phyloP scores from a whole-genome alignment of 2,797 vertebrate genomes.

The Eospalax fontanierii region DNA sequence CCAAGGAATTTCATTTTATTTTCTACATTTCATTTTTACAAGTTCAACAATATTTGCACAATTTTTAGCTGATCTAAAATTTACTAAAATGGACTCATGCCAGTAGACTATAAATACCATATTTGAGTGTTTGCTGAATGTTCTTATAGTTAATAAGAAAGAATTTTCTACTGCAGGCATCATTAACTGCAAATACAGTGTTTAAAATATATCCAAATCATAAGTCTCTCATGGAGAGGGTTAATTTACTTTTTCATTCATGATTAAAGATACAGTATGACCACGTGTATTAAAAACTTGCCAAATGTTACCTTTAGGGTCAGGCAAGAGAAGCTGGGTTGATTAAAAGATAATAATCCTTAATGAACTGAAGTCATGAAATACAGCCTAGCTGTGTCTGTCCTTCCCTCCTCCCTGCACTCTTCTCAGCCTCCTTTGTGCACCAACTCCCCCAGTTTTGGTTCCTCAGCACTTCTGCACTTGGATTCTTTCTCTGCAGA shows the following conservation, averaged over 20 bases:
- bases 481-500: background rate
- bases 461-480: conserved; percentile 56
- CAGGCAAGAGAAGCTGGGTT: background rate
- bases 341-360: conserved; percentile 53
- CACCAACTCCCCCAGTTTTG: conserved; percentile 7
- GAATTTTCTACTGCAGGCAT: background rate
- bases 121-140: conserved; percentile 54
- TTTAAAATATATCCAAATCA: conserved; percentile 59
- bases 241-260: conserved; percentile 57
- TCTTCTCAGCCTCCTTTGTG: background rate
- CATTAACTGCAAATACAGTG: conserved; percentile 61
- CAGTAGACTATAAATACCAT: conserved; percentile 38
- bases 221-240: background rate
- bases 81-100: conserved; percentile 46
- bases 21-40: conserved; percentile 51
- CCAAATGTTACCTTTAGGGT: conserved; percentile 1
- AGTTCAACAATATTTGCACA: conserved; percentile 33
- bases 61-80: conserved; percentile 27
- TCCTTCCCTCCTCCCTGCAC: background rate
- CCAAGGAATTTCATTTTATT: conserved; percentile 25
- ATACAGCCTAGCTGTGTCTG: background rate
- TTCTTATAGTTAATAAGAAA: conserved; percentile 54
- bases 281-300: conserved; percentile 58
- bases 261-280: conserved; percentile 56
- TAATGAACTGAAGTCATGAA: conserved; percentile 30